phyloP scores from a whole-genome alignment of 2,797 vertebrate species.

The Acipenser transmontanus region DNA sequence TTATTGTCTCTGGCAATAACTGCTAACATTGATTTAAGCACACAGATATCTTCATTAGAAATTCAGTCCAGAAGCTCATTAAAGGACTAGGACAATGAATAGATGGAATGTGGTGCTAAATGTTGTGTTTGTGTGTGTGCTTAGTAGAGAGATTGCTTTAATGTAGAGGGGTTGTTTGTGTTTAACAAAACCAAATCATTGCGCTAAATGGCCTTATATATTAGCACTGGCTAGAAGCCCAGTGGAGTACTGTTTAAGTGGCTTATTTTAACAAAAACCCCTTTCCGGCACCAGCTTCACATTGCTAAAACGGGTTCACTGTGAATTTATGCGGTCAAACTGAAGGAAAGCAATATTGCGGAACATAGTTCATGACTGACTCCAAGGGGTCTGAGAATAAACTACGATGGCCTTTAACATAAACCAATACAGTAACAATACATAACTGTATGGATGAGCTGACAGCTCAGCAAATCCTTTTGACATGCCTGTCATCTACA shows the following conservation, averaged over 20 bases:
- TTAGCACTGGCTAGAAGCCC: not conserved
- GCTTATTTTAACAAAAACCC: not conserved
- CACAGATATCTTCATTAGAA: constrained; percentile 4
- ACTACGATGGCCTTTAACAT: not conserved
- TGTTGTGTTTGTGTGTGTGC: not conserved
- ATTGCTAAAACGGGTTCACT: not conserved
- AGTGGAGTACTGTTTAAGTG: not conserved
- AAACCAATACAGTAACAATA: not conserved
- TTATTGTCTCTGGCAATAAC: not conserved
- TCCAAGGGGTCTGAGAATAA: not conserved
- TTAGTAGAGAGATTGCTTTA: not conserved
- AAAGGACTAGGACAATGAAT: not conserved
- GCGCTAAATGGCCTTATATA: not conserved
- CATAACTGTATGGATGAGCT: no score
- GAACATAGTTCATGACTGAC: not conserved
- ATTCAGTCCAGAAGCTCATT: constrained; percentile 2
- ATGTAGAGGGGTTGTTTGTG: not conserved
- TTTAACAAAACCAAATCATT: not conserved
- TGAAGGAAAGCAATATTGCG: not conserved
- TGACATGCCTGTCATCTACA: no score
- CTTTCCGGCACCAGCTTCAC: not conserved
- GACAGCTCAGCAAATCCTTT: no score
- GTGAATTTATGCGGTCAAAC: not conserved
- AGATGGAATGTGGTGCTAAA: not conserved
- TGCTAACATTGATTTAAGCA: constrained; percentile 1